A percentile compares a stretch with the other conserved stretches of the same genome.
These are phyloP conservation scores for Grus americana DNA, from an alignment of 2,113 vertebrate genomes.

Conservation along the genomic window DNA sequence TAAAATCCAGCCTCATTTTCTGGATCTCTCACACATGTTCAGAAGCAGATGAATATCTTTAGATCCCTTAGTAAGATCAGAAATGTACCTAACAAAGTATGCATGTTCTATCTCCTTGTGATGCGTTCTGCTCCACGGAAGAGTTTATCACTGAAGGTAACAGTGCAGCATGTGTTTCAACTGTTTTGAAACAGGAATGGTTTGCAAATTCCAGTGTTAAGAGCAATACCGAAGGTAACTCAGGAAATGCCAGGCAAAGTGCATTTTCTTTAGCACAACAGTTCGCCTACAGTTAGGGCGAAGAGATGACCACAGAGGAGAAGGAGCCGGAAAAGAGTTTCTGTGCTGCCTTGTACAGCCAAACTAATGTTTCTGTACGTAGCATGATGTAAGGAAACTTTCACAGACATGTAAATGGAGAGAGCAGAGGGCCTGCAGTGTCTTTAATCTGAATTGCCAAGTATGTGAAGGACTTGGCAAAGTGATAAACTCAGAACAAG, in stretches of 20 bases:
- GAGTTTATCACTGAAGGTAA: not conserved
- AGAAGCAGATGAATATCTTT: not conserved
- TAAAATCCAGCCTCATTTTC: not conserved
- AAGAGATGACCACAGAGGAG: not conserved
- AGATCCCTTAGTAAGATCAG: not conserved
- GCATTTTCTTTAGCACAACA: not conserved
- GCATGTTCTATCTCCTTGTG: not conserved
- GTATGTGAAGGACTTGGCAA: fast-evolving
- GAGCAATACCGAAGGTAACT: not conserved
- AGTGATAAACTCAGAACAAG: not conserved
- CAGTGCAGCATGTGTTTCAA: fast-evolving
- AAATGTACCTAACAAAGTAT: not conserved
- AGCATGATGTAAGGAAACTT: not conserved
- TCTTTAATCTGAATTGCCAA: not conserved
- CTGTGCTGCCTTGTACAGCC: not conserved
- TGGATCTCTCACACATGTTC: not conserved
- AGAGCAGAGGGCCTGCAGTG: fast-evolving
- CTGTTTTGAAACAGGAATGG: not conserved
- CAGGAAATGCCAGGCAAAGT: not conserved
- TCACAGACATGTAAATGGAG: not conserved
- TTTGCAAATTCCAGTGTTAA: not conserved
- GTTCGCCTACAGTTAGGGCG: not conserved
- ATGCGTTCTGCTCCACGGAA: fast-evolving
- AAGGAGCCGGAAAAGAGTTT: not conserved
- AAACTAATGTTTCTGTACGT: fast-evolving